Evolutionary conservation across 2,113 vertebrate genomes (phyloP).

Genomic region (Percina caprodes): DNA sequence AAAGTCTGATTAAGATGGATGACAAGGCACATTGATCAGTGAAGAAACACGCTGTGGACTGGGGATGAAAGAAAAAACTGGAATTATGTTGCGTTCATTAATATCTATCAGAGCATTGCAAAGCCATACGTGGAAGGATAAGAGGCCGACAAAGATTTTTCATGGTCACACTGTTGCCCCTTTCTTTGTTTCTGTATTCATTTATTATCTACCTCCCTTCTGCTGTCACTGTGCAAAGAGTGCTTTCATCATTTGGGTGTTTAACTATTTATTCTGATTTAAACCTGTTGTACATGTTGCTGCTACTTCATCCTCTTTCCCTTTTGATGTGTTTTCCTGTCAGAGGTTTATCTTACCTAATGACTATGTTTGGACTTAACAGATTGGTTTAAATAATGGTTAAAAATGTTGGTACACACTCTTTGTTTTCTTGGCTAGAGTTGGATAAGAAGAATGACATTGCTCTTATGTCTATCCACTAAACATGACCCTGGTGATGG

Average conservation of each 20-base stretch:
- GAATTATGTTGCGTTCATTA: slow-evolving; percentile 66
- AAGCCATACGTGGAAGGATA: slow-evolving; percentile 42
- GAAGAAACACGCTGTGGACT: slow-evolving; percentile 38
- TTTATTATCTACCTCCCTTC: slow-evolving; percentile 58
- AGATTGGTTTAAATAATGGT: background rate
- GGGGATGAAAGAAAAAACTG: slow-evolving; percentile 47
- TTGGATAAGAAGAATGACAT: background rate
- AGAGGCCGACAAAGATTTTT: slow-evolving; percentile 26
- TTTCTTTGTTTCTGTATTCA: slow-evolving; percentile 29
- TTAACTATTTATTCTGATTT: slow-evolving; percentile 24
- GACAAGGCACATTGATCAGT: slow-evolving; percentile 51
- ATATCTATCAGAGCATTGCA: slow-evolving; percentile 56
- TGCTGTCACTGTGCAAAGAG: slow-evolving; percentile 31
- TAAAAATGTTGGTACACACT: background rate
- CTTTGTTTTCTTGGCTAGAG: background rate
- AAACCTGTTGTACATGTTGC: background rate
- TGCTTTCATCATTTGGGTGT: slow-evolving; percentile 26
- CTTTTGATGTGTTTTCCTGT: slow-evolving; percentile 5
- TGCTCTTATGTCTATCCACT: background rate
- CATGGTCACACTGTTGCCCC: slow-evolving; percentile 42
- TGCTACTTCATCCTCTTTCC: background rate
- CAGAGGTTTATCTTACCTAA: background rate
- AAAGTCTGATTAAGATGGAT: slow-evolving; percentile 67
- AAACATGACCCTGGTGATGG: background rate
- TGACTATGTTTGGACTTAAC: background rate